Evolutionary conservation across 1,140 invertebrate species (phyloP), one percentile per base, ranked within the genome.

Genomic region (Sycophaga agraensis): DNA sequence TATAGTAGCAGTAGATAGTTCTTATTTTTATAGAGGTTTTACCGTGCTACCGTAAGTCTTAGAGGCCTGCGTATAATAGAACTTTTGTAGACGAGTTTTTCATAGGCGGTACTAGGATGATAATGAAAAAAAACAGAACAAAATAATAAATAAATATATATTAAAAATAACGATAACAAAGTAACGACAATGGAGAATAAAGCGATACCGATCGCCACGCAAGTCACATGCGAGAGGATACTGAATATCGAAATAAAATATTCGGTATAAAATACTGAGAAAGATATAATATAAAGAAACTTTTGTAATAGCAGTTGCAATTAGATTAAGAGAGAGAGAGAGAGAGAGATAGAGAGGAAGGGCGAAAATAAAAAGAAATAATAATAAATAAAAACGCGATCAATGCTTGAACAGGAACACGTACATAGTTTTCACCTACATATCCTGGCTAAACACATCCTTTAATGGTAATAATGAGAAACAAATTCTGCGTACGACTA

Each of bases 21-120:
- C 69, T 81, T 81, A 81, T 81, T 81, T 81, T 81, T 81, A 80
- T 81, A 81, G 78, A 79, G 76, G 73, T 81, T 81, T 71, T 81
- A 81, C 73, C 75, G 73, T 80, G 78, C 77, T 80, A 80, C 66
- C 74, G 77, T 78, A 79, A 80, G 76, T 80, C 77, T 79, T 80
- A 80, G 76, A 79, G 78, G 78, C 76, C 79, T 81, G 78, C 76
- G 73, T 74, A 77, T 68, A 70, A 70, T 73, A 75, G 71, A 74
- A 72, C 68, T 68, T 73, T 73, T 71, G 66, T 69, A 70, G 70
- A 64, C 39, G 43, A 64, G 62, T 64, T 64, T 64, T 64, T 64
- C 62, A 64, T 64, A 64, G 49, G 54, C 50, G 46, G 63, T 67
- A 45, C 63, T 64, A 67, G 62, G 57, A 66, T 48, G 59, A 59